These are phyloP conservation scores for Trichomalopsis sarcophagae DNA, from an alignment of 1,140 invertebrate genomes.

Conservation along the genomic window DNA sequence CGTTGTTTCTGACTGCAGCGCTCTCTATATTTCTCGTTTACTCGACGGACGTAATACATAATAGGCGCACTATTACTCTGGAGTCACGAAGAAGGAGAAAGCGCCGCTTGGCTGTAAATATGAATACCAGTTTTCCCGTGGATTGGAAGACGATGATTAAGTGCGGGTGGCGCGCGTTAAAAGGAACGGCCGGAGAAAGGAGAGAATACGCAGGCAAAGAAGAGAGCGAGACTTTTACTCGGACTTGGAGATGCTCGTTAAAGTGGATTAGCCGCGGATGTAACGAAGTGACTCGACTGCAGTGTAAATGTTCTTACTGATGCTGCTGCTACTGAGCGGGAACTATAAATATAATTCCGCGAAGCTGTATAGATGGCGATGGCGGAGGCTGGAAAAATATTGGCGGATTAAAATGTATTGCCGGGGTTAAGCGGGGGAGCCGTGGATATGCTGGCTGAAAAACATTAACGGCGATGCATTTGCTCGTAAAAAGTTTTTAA, in stretches of 20 bases:
- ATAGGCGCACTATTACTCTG: background rate
- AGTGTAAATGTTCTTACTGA: background rate
- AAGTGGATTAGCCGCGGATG: conserved; percentile 25
- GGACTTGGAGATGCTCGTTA: conserved; percentile 21
- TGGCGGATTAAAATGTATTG: conserved; percentile 27
- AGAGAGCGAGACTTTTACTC: conserved; percentile 6
- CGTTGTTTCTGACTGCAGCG: background rate
- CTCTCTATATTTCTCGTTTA: background rate
- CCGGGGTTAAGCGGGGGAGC: background rate
- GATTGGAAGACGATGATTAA: background rate
- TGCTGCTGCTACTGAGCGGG: background rate
- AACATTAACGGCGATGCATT: background rate
- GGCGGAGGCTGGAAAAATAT: background rate
- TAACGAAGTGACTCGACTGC: background rate
- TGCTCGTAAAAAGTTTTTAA: conserved; percentile 4
- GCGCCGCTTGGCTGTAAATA: background rate
- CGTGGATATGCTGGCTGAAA: background rate
- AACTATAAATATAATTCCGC: background rate
- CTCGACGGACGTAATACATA: background rate
- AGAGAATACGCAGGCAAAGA: background rate
- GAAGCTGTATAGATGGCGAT: too few species aligned
- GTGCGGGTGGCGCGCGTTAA: background rate
- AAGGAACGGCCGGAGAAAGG: background rate
- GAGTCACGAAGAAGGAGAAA: background rate
- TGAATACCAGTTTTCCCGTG: background rate